phyloP scores from a whole-genome alignment of 2,888 invertebrate genomes.

The Lithophane socia region DNA sequence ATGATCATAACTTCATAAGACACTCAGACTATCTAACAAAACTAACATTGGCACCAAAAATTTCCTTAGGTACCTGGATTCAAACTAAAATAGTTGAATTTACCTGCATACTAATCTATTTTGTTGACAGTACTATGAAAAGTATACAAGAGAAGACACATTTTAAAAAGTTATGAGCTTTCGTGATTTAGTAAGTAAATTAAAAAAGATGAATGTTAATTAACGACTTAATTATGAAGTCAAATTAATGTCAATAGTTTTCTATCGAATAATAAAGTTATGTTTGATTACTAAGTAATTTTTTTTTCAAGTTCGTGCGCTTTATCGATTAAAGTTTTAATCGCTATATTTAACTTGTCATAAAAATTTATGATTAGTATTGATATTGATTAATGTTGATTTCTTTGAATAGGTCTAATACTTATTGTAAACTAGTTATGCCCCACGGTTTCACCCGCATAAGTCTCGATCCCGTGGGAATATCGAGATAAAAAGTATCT shows the following conservation, averaged over 20 bases:
- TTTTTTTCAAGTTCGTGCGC: constrained; percentile 32
- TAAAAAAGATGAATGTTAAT: constrained; percentile 37
- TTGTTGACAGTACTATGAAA: constrained; percentile 14
- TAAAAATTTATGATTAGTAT: constrained; percentile 34
- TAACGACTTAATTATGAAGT: constrained; percentile 28
- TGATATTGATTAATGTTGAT: constrained; percentile 35
- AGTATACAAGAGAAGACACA: background rate
- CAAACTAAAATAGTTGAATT: background rate
- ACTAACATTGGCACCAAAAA: background rate
- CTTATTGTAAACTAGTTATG: background rate
- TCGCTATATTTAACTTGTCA: constrained; percentile 39
- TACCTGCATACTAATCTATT: constrained; percentile 10
- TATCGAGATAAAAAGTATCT: too few relatives aligned
- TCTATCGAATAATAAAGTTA: constrained; percentile 41
- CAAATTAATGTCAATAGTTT: constrained; percentile 49
- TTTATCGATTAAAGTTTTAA: constrained; percentile 42
- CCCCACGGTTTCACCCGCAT: too few relatives aligned
- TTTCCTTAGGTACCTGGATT: background rate
- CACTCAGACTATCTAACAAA: too few relatives aligned
- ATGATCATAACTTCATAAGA: too few relatives aligned
- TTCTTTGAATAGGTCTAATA: constrained; percentile 19
- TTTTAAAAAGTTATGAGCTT: constrained; percentile 28
- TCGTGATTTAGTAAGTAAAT: constrained; percentile 48
- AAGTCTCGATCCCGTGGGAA: too few relatives aligned
- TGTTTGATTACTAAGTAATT: constrained; percentile 33